Evolutionary conservation across 2,113 vertebrate genomes (phyloP).

Genomic region (Ictalurus punctatus): DNA sequence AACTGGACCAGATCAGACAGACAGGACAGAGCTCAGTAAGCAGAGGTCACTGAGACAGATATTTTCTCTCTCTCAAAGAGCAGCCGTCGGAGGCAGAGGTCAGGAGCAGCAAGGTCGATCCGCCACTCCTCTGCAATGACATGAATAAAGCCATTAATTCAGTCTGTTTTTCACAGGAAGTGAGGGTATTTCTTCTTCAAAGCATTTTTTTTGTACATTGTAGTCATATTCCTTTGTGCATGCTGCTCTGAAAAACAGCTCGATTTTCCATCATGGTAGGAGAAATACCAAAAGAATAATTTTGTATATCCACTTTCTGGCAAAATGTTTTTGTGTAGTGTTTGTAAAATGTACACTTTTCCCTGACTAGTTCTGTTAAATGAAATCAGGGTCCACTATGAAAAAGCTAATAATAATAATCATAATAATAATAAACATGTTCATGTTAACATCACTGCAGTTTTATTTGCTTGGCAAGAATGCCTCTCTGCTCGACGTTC

Average conservation of each 20-base stretch:
- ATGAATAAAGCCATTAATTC: slow-evolving; percentile 46
- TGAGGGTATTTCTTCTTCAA: slow-evolving; percentile 11
- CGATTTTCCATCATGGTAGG: background rate
- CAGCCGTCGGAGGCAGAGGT: slow-evolving; percentile 57
- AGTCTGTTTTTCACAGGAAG: slow-evolving; percentile 36
- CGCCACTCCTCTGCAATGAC: slow-evolving; percentile 38
- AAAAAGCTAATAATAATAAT: background rate
- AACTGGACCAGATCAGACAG: slow-evolving; percentile 16
- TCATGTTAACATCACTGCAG: slow-evolving; percentile 4
- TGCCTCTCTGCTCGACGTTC: background rate
- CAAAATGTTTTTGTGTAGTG: background rate
- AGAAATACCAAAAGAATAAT: background rate
- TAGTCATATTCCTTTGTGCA: background rate
- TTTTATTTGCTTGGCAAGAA: slow-evolving; percentile 5
- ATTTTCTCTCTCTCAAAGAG: slow-evolving; percentile 13
- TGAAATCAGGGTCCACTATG: slow-evolving; percentile 5
- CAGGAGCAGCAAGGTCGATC: slow-evolving; percentile 43
- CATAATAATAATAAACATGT: background rate
- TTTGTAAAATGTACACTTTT: background rate
- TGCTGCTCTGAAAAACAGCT: background rate
- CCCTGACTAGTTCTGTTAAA: background rate
- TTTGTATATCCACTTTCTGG: background rate
- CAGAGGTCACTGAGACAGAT: slow-evolving; percentile 27
- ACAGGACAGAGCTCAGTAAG: slow-evolving; percentile 14
- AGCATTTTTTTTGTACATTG: slow-evolving; percentile 12